Evolutionary conservation across 1,140 invertebrate species (phyloP), one percentile per base, ranked within the genome.

Genomic region (Archivesica marissinica): DNA sequence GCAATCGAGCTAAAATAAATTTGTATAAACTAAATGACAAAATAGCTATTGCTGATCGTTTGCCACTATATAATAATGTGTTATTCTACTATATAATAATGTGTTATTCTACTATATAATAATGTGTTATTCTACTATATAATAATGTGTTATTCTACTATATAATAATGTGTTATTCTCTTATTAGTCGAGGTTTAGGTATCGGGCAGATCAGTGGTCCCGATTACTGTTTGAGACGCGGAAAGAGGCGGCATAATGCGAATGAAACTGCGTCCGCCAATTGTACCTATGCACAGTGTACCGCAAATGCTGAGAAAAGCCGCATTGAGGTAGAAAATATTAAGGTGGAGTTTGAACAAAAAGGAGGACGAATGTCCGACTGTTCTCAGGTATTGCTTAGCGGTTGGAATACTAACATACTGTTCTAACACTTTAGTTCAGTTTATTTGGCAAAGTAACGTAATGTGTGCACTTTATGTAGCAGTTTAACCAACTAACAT

Each of bases 201-300:
- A 90, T 90, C 28, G 89, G 89, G 35, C 89, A 90, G 85, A 91
- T 92, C 25, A 92, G 88, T 87, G 91, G 91, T 13, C 90, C 91
- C 23, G 91, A 91, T 75, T 92, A 91, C 68, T 92, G 91, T 87
- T 86, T 88, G 44, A 86, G 88, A 23, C 81, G 89, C 13, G 91
- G 89, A 13, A 74, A 86, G 13, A 74, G 86, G 9, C 85, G 89
- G 4, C 82, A 86, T 38, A 86, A 50, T n/a, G 17, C 76, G 30
- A 80, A 81, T 41, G 85, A 85, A 61, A 88, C 81, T 50, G 47
- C 23, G 41, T 25, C 38, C 35, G 35, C 54, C 35, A 85, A 91
- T 74, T 87, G 90, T 76, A 84, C 89, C 13, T 44, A 64, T 35
- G 72, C 47, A 59, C 54, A 83, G 33, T 87, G 88, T 72, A 44